phyloP scores from a whole-genome alignment of 2,113 vertebrate genomes.

The Atrichornis clamosus region DNA sequence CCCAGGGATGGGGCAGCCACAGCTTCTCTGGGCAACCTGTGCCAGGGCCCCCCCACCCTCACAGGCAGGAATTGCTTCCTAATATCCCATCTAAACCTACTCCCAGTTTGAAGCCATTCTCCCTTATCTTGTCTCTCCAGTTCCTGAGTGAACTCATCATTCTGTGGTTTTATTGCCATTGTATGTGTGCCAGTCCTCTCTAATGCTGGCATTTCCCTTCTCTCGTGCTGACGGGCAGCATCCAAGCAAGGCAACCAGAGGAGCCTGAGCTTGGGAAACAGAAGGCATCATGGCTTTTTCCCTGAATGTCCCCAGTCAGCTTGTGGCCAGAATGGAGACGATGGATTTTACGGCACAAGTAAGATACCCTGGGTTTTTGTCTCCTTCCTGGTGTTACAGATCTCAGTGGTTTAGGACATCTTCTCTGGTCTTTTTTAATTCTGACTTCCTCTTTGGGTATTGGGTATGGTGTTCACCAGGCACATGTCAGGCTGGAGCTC shows the following conservation, averaged over 20 bases:
- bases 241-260: constrained; percentile 73
- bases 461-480: neutral
- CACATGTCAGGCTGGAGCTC: neutral
- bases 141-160: neutral
- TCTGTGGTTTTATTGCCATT: neutral
- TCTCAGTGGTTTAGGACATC: neutral
- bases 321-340: constrained; percentile 72
- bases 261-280: constrained; percentile 72
- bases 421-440: neutral
- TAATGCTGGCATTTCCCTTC: neutral
- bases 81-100: neutral
- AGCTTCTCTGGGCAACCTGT: neutral
- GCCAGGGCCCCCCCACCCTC: neutral
- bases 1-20: neutral
- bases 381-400: neutral
- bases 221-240: constrained; percentile 45
- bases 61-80: neutral
- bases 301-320: constrained; percentile 73
- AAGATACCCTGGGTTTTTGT: constrained; percentile 31
- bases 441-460: neutral
- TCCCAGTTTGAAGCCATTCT: neutral
- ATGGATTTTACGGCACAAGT: constrained; percentile 66
- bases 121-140: neutral
- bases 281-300: constrained; percentile 72
- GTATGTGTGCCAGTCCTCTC: neutral